Evolutionary conservation across 2,113 vertebrate species (phyloP), one percentile per base, ranked within the genome.

Genomic region (Alectura lathami): DNA sequence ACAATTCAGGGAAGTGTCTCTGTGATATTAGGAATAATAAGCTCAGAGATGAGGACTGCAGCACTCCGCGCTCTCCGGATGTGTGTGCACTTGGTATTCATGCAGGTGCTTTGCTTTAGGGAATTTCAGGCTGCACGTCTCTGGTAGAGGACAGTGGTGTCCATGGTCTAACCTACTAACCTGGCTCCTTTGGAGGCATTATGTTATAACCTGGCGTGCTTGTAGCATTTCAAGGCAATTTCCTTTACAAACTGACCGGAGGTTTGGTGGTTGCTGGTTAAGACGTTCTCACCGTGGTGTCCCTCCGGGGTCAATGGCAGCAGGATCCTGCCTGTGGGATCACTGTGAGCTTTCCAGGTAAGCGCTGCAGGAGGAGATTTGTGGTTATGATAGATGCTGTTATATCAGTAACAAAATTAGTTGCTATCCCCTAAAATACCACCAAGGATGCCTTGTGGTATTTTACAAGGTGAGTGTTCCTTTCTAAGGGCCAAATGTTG

Each of bases 11-110:
- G 88, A 97, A 97, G 90, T 95, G 92, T 89, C 91, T 92, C 89
- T 91, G 63, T 85, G 92, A 97, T 97, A 96, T 97, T 96, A 98
- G 95, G 95, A 97, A 98, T 98, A 98, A 98, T 97, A 97, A 97
- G 91, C 89, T 94, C 78, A 96, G 91, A 94, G 94, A 96, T 97
- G 96, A 98, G 96, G 96, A 95, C 89, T 94, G 77, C 93, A 45
- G 18, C 93, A 66, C 60, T 89, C 70, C 79, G 29, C 2, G 0
- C 94, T 94, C 93, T 96, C 93, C 54, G 66, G 91, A 92, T 93
- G 81, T 8, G 18, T 9, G 4, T 83, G 95, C 88, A 75, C 90
- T 97, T 95, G 96, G 48, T 94, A 93, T 96, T 96, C 90, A 66
- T 64, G 91, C 92, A 90, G 87, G 78, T 75, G 29, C 75, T 91